Evolutionary conservation across 2,888 invertebrate species (phyloP).

Genomic region (Loripinus fragilis): DNA sequence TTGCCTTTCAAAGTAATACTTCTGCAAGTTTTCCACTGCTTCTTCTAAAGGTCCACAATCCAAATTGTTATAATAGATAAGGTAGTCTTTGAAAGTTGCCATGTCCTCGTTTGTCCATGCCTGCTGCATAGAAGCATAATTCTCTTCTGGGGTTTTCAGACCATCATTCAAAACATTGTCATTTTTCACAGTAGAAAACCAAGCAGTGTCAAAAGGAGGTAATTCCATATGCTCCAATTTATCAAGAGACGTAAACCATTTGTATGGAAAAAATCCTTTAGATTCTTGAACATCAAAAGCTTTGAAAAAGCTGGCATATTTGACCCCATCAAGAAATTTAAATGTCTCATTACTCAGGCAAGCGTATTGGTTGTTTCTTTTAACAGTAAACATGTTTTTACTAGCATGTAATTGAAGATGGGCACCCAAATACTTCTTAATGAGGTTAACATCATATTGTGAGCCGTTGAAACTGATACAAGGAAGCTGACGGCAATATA

Average conservation of each 20-base stretch:
- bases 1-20: constrained; percentile 9
- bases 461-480: constrained; percentile 18
- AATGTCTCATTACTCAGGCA: background rate
- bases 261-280: constrained; percentile 7
- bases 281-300: background rate
- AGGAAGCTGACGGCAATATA: constrained; percentile 26
- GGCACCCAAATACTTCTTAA: constrained; percentile 15
- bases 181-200: background rate
- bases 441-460: constrained; percentile 38
- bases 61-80: constrained; percentile 35
- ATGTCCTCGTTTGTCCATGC: constrained; percentile 40
- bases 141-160: background rate
- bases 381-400: constrained; percentile 13
- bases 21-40: constrained; percentile 31
- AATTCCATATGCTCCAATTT: background rate
- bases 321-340: background rate
- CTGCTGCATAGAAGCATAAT: background rate
- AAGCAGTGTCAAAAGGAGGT: background rate
- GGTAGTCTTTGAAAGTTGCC: constrained; percentile 35
- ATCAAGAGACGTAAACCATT: background rate
- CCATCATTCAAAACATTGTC: background rate
- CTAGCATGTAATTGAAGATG: constrained; percentile 29
- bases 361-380: constrained; percentile 31
- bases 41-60: constrained; percentile 32
- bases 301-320: constrained; percentile 5